Evolutionary conservation across 2,797 vertebrate genomes (phyloP).

Genomic region (Eulemur rubriventer): DNA sequence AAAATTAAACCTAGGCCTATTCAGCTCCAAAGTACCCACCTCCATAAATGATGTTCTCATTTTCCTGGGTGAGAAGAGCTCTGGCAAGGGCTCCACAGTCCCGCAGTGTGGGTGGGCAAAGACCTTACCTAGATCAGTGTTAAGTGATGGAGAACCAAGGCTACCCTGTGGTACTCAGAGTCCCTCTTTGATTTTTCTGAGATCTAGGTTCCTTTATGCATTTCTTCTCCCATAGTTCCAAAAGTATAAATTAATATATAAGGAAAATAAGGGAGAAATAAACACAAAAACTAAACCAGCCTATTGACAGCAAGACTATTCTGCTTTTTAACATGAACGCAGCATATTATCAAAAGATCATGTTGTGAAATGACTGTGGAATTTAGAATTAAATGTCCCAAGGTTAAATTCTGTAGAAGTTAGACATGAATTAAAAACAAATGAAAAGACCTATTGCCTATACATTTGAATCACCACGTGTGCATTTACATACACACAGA

Average conservation of each 20-base stretch:
- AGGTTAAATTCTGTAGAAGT: neutral
- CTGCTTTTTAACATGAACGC: neutral
- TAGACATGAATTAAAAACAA: neutral
- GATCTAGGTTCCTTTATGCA: neutral
- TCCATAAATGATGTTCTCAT: neutral
- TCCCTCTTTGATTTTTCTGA: neutral
- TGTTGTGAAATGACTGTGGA: neutral
- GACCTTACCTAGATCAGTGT: neutral
- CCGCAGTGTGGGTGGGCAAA: neutral
- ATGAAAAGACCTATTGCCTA: neutral
- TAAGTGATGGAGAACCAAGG: neutral
- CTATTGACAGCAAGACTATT: neutral
- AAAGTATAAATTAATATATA: neutral
- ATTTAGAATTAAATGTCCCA: neutral
- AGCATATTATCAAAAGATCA: neutral
- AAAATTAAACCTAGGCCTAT: neutral
- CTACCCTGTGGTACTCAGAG: neutral
- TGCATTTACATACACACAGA: neutral
- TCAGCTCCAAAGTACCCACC: neutral
- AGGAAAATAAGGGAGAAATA: neutral
- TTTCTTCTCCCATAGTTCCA: neutral
- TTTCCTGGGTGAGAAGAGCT: neutral
- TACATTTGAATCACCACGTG: neutral
- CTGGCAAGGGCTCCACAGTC: neutral
- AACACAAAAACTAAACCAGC: neutral